These are phyloP conservation scores for Drosophila pegasa DNA, from an alignment of 2,888 invertebrate genomes.

Conservation along the genomic window DNA sequence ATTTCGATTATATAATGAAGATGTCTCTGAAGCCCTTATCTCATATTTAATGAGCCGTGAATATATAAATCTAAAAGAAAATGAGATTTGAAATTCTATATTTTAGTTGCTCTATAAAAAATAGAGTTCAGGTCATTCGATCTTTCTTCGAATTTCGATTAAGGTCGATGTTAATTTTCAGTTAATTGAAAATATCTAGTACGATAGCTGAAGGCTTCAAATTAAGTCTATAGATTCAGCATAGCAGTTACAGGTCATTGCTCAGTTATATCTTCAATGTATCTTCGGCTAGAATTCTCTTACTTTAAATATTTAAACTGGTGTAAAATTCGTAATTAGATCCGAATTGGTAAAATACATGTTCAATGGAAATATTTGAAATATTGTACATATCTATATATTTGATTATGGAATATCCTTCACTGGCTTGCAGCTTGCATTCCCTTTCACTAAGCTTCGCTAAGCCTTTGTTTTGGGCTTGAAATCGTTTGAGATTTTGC, in stretches of 20 bases:
- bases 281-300: not conserved
- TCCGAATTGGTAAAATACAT: not conserved
- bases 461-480: not conserved
- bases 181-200: no score
- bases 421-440: not conserved
- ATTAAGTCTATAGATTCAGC: no score
- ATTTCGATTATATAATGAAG: not conserved
- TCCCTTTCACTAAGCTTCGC: constrained; percentile 3
- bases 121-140: no score
- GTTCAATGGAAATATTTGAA: not conserved
- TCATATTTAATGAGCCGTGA: no score
- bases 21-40: no score
- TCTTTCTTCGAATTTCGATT: no score
- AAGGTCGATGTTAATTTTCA: no score
- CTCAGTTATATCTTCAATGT: not conserved
- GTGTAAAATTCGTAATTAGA: not conserved
- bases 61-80: no score
- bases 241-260: no score
- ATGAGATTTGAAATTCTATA: no score
- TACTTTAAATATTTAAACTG: not conserved
- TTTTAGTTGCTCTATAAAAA: no score
- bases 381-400: not conserved
- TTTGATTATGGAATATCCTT: not conserved
- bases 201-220: no score
- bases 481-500: constrained; percentile 2